A percentile compares a stretch with the other conserved stretches of the same genome.
Conservation (phyloP, 1,140 invertebrate genomes). For the Aporrectodea caliginosa region DNA sequence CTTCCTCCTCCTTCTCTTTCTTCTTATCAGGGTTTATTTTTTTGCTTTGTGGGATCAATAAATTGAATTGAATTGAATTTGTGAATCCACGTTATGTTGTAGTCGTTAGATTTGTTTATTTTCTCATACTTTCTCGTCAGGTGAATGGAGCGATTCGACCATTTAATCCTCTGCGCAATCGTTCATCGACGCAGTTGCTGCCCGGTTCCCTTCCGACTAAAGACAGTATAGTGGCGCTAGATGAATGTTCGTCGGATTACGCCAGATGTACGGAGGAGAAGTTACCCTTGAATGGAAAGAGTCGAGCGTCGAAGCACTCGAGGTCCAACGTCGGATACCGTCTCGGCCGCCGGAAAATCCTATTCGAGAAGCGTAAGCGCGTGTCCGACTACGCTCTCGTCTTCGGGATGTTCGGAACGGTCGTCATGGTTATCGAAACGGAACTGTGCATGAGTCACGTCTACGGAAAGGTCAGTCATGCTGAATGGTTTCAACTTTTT, state of each 20-base stretch:
- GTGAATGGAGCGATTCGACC: conserved; percentile 94
- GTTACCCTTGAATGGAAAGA: not conserved
- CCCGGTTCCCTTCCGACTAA: conserved; percentile 47
- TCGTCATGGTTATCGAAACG: conserved; percentile 95
- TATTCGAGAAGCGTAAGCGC: conserved; percentile 94
- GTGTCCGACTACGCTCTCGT: conserved; percentile 97
- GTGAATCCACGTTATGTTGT: too few species aligned
- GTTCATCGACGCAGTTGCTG: conserved; percentile 77
- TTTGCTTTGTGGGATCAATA: too few species aligned
- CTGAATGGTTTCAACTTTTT: too few species aligned
- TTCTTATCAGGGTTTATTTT: too few species aligned
- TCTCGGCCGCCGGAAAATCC: conserved; percentile 87
- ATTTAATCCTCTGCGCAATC: conserved; percentile 93
- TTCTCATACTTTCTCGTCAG: too few species aligned
- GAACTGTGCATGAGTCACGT: conserved; percentile 90
- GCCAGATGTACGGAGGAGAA: not conserved
- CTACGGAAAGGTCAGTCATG: conserved; percentile 81
- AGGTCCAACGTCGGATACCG: conserved; percentile 96
- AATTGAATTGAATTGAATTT: too few species aligned
- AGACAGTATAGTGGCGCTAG: not conserved
- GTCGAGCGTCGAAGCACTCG: conserved; percentile 25
- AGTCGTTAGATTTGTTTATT: too few species aligned
- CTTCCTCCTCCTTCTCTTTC: too few species aligned
- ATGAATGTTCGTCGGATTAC: not conserved
- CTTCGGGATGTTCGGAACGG: conserved; percentile 98